Conservation (phyloP, 2,888 invertebrate species). For the Platerodrilus igneus region DNA sequence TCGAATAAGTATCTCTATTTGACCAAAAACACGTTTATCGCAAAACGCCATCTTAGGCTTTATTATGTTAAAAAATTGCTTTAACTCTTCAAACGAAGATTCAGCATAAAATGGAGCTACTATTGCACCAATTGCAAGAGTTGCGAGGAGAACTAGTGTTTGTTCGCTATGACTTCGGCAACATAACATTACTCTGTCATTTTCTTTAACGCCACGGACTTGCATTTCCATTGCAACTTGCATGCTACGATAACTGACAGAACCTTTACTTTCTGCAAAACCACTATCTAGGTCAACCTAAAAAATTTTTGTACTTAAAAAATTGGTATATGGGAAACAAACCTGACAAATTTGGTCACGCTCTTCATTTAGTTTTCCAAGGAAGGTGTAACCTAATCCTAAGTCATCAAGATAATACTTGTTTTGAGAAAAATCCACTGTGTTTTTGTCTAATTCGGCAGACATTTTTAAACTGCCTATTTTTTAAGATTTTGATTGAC, state of each 20-base stretch:
- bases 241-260: constrained; percentile 35
- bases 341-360: no score
- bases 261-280: constrained; percentile 39
- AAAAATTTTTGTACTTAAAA: no score
- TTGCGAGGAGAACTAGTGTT: constrained; percentile 37
- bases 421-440: no score
- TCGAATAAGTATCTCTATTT: constrained; percentile 31
- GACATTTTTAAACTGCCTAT: no score
- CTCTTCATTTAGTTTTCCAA: no score
- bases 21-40: constrained; percentile 34
- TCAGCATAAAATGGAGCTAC: constrained; percentile 38
- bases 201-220: constrained; percentile 27
- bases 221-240: constrained; percentile 36
- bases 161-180: constrained; percentile 38
- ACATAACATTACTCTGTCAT: constrained; percentile 37
- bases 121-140: constrained; percentile 38
- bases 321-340: no score
- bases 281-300: constrained; percentile 39
- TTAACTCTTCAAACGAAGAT: constrained; percentile 30
- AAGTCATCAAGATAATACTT: no score
- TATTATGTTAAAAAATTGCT: constrained; percentile 30
- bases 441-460: no score
- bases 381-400: no score
- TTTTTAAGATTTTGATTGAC: no score
- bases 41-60: constrained; percentile 41